Conservation (phyloP, 2,888 invertebrate genomes). For the Elgonia sp. region DNA sequence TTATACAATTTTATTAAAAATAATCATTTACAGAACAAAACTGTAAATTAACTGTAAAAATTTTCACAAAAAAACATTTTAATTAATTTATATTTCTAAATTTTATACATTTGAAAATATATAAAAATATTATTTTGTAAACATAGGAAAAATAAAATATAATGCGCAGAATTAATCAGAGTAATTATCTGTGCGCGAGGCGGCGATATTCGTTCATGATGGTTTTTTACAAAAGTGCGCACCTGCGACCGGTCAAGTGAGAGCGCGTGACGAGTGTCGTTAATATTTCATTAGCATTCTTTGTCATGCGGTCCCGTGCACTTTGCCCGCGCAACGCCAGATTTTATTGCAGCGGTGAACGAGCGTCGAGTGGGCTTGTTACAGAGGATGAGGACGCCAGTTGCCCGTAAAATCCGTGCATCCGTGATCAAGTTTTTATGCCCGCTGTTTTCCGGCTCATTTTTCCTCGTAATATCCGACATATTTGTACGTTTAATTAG, state of each 20-base stretch:
- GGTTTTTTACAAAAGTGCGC: conserved; percentile 71
- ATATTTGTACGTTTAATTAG: conserved; percentile 72
- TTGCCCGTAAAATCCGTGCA: conserved; percentile 76
- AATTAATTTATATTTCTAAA: too few species aligned
- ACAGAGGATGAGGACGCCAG: conserved; percentile 71
- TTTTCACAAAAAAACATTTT: too few species aligned
- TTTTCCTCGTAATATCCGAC: conserved; percentile 62
- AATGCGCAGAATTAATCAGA: too few species aligned
- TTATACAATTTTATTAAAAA: too few species aligned
- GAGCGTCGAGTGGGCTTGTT: conserved; percentile 72
- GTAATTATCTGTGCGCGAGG: conserved; percentile 52
- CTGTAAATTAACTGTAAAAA: too few species aligned
- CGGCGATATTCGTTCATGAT: conserved; percentile 60
- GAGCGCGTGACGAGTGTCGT: conserved; percentile 83
- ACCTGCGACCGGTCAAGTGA: conserved; percentile 73
- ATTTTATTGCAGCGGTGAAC: conserved; percentile 79
- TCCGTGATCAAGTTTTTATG: conserved; percentile 74
- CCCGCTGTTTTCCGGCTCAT: conserved; percentile 70
- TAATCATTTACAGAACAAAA: too few species aligned
- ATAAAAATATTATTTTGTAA: too few species aligned
- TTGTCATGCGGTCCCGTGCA: conserved; percentile 79
- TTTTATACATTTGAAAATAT: too few species aligned
- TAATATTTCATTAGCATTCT: conserved; percentile 85
- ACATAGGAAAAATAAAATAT: too few species aligned
- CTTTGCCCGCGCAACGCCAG: conserved; percentile 77